Evolutionary conservation across 2,113 vertebrate species (phyloP).

Genomic region (Orycteropus afer): DNA sequence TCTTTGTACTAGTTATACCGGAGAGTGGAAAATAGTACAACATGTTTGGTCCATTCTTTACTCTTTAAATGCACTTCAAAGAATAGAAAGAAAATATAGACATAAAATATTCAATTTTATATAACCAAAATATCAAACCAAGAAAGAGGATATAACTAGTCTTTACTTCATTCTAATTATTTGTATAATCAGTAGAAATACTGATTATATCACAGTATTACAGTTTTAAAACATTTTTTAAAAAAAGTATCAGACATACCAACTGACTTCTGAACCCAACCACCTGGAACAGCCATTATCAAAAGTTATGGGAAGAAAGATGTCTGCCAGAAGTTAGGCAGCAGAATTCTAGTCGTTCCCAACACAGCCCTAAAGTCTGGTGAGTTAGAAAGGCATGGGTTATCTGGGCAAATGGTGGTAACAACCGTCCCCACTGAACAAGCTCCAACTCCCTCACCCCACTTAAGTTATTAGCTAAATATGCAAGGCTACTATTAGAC

Average conservation of each 20-base stretch:
- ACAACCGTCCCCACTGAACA: fast-evolving
- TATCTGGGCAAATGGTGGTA: background rate
- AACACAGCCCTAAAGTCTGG: background rate
- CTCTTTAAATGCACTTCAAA: background rate
- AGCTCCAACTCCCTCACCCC: background rate
- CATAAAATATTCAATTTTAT: conserved; percentile 11
- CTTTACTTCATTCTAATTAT: background rate
- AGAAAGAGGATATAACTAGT: background rate
- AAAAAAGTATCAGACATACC: background rate
- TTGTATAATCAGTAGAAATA: background rate
- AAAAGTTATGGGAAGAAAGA: background rate
- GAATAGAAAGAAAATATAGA: background rate
- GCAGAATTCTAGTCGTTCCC: background rate
- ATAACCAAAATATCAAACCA: background rate
- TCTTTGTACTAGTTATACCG: background rate
- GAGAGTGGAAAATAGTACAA: background rate
- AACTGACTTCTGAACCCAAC: background rate
- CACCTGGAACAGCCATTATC: background rate
- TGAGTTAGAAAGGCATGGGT: background rate
- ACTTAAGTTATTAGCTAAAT: background rate
- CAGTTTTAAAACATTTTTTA: background rate
- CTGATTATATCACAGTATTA: too few species aligned
- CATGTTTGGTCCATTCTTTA: background rate
- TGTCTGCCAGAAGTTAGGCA: background rate
- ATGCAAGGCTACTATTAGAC: background rate